Base-by-base conservation (phyloP, 2,797 vertebrate species). In the Euthynnus affinis region DNA sequence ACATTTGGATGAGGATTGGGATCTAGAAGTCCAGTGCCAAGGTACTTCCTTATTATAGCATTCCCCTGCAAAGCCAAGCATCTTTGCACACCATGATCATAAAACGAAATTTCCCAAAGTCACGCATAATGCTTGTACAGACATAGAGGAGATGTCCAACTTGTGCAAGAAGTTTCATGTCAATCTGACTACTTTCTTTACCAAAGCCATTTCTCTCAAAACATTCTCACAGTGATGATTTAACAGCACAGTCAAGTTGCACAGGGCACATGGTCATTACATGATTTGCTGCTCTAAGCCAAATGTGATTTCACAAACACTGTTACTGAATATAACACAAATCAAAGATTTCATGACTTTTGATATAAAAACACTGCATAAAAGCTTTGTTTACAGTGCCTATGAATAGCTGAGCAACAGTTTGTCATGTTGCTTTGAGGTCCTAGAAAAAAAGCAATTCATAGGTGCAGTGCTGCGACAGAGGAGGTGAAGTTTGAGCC, bases 41-140 rank as follows among this genome's bases (percentile, higher is more conserved):
- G 48, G 27, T 65, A 59, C 62, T 68, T 88, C 60, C 34, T 71
- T 61, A 69, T 65, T 71, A 55, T 52, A 55, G 17, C 2, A 23
- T 48, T 56, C 27, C 32, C 76, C 63, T 55, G 64, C 62, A 84
- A 71, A 83, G 78, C 34, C 53, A 69, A 73, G 65, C 8, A 59
- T 81, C 37, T 87, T 59, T 71, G 62, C 81, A 90, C 84, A 85
- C 52, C 63, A 44, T 37, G 72, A 76, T 75, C 75, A 82, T 89
- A 87, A 93, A 90, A 83, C 48, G 1, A 5, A 5, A 42, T 69
- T 80, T 89, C 74, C 62, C 46, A 81, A 74, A 58, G 44, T 55
- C 65, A 48, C 64, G 58, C 37, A 67, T 58, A 65, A 57, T 49
- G 42, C 18, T 76, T 66, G 32, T 46, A 25, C 0, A 0, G 42